phyloP scores from a whole-genome alignment of 2,113 vertebrate species.

The Hypanus sabinus region DNA sequence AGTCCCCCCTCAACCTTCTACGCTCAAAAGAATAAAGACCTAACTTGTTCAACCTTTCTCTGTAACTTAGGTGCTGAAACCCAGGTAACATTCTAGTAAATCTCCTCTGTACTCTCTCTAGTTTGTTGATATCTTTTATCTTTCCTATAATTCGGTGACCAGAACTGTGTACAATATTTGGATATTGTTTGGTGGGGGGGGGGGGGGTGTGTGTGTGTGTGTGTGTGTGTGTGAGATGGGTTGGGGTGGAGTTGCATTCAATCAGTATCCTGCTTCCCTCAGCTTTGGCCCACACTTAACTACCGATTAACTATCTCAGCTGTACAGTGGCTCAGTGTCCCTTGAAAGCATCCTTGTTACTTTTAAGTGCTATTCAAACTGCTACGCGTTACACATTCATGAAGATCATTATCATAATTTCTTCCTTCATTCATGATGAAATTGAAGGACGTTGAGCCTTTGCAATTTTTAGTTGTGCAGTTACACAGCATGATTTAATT shows the following conservation, averaged over 20 bases:
- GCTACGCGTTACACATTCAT: neutral
- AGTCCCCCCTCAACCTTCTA: no score
- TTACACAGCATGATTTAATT: conserved; percentile 2
- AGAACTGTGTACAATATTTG: no score
- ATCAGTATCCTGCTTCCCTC: neutral
- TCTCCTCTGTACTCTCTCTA: no score
- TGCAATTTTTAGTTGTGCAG: neutral
- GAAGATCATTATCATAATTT: neutral
- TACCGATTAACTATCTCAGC: neutral
- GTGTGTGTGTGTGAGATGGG: neutral
- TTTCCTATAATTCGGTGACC: no score
- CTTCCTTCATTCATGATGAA: neutral
- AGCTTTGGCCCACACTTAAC: neutral
- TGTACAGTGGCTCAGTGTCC: neutral
- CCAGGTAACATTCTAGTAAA: no score
- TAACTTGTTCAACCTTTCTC: no score
- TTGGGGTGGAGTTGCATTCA: neutral
- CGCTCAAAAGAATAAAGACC: no score
- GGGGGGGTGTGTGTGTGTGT: no score
- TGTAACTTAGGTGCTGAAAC: no score
- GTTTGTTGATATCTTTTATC: no score
- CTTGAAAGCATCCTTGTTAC: neutral
- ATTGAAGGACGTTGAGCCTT: neutral
- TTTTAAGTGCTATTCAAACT: neutral
- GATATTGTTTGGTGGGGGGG: no score